Conservation (phyloP, 1,140 invertebrate species). For the Ceratina japonica region DNA sequence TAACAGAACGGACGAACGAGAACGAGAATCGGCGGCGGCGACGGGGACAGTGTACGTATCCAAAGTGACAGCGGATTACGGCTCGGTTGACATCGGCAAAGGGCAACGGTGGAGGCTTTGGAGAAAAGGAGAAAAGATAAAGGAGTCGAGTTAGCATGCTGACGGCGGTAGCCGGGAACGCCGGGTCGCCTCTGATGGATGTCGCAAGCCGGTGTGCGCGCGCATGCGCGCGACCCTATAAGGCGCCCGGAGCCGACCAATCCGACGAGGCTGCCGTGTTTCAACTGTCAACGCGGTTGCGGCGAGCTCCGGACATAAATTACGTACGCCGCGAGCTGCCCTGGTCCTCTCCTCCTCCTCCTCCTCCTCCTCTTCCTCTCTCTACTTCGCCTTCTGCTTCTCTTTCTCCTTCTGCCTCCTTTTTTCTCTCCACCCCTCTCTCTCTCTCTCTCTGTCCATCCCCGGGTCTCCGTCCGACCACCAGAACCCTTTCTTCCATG, state of each 20-base stretch:
- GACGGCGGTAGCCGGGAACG: slow-evolving; percentile 62
- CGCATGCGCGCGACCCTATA: slow-evolving; percentile 76
- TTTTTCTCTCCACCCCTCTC: not conserved
- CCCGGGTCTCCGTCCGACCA: not conserved
- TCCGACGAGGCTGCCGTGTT: slow-evolving; percentile 72
- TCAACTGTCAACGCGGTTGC: slow-evolving; percentile 75
- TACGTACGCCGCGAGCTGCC: slow-evolving; percentile 59
- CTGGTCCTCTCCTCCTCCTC: slow-evolving; percentile 37
- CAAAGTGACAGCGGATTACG: slow-evolving; percentile 51
- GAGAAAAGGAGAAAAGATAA: slow-evolving; percentile 58
- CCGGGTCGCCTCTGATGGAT: slow-evolving; percentile 69
- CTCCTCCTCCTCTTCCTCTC: slow-evolving; percentile 12
- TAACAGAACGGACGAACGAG: not conserved
- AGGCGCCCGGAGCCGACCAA: slow-evolving; percentile 73
- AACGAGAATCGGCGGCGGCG: not conserved
- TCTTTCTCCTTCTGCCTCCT: slow-evolving; percentile 40
- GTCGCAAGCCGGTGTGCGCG: slow-evolving; percentile 69
- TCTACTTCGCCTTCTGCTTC: slow-evolving; percentile 3
- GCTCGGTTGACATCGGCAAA: slow-evolving; percentile 50
- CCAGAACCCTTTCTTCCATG: slow-evolving; percentile 44
- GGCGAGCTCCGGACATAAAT: slow-evolving; percentile 72
- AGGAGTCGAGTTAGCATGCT: slow-evolving; percentile 52
- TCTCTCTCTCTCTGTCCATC: not conserved
- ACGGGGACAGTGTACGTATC: slow-evolving; percentile 13
- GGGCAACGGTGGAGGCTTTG: slow-evolving; percentile 24